Base-by-base conservation (phyloP, 1,140 invertebrate genomes). In the Aphelinus atriplicis region DNA sequence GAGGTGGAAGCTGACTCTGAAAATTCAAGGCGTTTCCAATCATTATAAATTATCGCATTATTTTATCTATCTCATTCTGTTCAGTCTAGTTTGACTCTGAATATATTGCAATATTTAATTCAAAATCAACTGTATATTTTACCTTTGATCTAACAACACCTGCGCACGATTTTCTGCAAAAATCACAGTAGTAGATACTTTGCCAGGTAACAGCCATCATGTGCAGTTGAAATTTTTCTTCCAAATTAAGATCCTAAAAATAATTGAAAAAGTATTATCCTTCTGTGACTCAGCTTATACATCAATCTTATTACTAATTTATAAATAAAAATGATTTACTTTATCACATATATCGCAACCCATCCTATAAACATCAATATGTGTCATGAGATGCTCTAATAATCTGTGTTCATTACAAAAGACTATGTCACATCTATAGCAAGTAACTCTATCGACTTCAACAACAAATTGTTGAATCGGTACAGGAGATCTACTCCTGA, bases 111-210 rank as follows among this genome's bases (percentile, higher is more conserved):
- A 26, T 26, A 26, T 26, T 60, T 26, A 60, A 60, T 63, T 6
- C 6, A 63, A 0, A 63, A 63, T 43, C 45, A 63, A 63, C 26
- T 26, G 26, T 26, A 26, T 43, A 63, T 5, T 43, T 63, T 69
- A 78, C 77, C 73, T 76, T 78, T 50, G 77, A 78, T 73, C 77
- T 68, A 71, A 78, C 77, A n/a, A 78, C 77, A 51, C 77, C 77
- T 51, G 77, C 77, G 67, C 77, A 78, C n/a, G 77, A 78, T 71
- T 78, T 78, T 71, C 71, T 75, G 55, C 77, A 78, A 72, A 78
- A 73, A 71, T 78, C 77, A 62, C 77, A 78, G 56, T 71, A 76
- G 43, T 78, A 78, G 43, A 78, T 56, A 71, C 77, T 78, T 48
- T 78, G 77, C 62, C 77, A 75, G 57, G 77, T 78, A 42, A 78